These are phyloP conservation scores for Gobionotothen gibberifrons DNA, from an alignment of 2,797 vertebrate genomes.

Conservation along the genomic window DNA sequence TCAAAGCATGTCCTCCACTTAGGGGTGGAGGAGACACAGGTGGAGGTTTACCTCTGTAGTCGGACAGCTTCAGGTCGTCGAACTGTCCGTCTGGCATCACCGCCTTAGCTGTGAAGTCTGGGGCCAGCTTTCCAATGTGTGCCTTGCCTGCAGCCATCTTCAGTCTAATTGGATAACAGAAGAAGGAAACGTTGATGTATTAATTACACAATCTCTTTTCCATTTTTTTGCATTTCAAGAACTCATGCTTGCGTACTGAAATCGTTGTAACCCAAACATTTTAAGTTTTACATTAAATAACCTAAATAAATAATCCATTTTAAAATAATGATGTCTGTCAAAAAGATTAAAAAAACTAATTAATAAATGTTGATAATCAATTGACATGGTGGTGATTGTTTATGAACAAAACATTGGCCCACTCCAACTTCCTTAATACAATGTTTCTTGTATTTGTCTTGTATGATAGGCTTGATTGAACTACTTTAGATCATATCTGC, in stretches of 20 bases:
- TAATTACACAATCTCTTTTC: neutral
- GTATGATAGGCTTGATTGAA: neutral
- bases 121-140: constrained; percentile 92
- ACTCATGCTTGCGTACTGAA: too few relatives aligned
- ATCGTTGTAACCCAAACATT: neutral
- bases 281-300: neutral
- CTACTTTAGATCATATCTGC: neutral
- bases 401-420: neutral
- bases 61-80: constrained; percentile 90
- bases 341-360: too few relatives aligned
- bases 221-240: neutral
- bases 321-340: too few relatives aligned
- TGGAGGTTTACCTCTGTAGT: constrained; percentile 90
- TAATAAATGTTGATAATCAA: neutral
- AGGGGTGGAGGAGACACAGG: constrained; percentile 6
- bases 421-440: neutral
- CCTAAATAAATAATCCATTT: neutral
- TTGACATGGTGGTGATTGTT: neutral
- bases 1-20: constrained; percentile 40
- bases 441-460: neutral
- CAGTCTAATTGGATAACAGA: constrained; percentile 56
- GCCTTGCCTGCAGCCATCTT: constrained; percentile 96
- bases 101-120: constrained; percentile 94
- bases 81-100: constrained; percentile 97
- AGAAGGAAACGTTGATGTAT: constrained; percentile 8